phyloP scores from a whole-genome alignment of 1,140 invertebrate genomes.

The Chymomyza costata region DNA sequence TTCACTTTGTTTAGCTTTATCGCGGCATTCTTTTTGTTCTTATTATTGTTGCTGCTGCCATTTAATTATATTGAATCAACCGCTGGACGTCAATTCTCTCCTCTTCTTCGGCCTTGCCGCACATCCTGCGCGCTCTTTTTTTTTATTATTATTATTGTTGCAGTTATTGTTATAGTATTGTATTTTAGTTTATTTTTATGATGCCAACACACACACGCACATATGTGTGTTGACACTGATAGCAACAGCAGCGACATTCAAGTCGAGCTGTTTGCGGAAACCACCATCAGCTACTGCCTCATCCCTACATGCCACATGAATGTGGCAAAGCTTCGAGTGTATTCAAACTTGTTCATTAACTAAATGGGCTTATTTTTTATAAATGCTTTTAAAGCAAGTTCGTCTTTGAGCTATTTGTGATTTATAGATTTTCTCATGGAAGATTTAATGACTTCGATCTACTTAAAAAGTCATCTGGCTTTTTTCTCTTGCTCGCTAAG shows the following conservation, averaged over 20 bases:
- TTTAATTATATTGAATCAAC: slow-evolving; percentile 59
- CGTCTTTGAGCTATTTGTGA: too few relatives aligned
- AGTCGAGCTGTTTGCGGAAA: too few relatives aligned
- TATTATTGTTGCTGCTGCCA: slow-evolving; percentile 29
- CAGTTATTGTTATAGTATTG: slow-evolving; percentile 56
- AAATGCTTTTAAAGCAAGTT: too few relatives aligned
- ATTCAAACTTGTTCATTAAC: too few relatives aligned
- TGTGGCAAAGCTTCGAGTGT: too few relatives aligned
- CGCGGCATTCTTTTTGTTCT: neutral
- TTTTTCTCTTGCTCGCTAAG: too few relatives aligned
- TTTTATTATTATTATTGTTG: slow-evolving; percentile 58
- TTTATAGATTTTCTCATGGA: too few relatives aligned
- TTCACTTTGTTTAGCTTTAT: slow-evolving; percentile 28
- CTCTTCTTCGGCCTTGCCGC: neutral
- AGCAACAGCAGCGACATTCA: slow-evolving; percentile 11
- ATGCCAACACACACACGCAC: slow-evolving; percentile 15
- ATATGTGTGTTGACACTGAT: slow-evolving; percentile 14
- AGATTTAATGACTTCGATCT: too few relatives aligned
- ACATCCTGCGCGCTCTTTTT: slow-evolving; percentile 33
- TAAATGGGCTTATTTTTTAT: too few relatives aligned
- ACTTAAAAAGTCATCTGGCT: too few relatives aligned
- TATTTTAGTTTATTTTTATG: slow-evolving; percentile 56
- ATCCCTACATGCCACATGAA: too few relatives aligned
- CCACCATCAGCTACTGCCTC: too few relatives aligned
- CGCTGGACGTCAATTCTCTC: slow-evolving; percentile 3